These are phyloP conservation scores for Scyliorhinus canicula DNA, from an alignment of 2,797 vertebrate species.

Conservation along the genomic window DNA sequence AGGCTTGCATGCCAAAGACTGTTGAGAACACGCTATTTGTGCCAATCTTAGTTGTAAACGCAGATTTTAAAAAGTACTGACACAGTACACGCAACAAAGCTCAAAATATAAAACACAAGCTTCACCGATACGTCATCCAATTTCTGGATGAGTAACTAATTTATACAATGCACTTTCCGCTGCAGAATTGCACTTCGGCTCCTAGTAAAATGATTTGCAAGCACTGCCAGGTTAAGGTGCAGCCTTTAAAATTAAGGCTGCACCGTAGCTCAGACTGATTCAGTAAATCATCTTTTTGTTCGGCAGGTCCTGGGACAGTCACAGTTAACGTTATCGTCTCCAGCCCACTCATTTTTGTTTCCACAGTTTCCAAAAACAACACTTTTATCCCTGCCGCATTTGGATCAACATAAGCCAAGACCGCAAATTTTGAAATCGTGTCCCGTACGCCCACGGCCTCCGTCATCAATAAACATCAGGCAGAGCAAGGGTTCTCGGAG, in stretches of 20 bases:
- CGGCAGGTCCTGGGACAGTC: no score
- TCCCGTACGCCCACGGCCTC: no score
- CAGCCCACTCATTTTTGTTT: no score
- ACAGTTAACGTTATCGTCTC: not conserved
- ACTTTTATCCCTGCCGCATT: not conserved
- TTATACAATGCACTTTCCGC: not conserved
- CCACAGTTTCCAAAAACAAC: not conserved
- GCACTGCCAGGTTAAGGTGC: not conserved
- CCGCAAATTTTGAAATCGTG: no score
- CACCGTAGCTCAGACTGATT: not conserved
- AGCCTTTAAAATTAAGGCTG: not conserved
- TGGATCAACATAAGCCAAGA: not conserved
- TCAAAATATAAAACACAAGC: not conserved
- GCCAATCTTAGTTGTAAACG: not conserved
- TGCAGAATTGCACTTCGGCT: not conserved
- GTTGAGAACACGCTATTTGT: not conserved
- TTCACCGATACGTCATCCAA: not conserved
- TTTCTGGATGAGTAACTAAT: not conserved
- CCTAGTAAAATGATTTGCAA: not conserved
- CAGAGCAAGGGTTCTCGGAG: no score
- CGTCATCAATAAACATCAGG: no score
- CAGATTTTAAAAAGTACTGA: not conserved
- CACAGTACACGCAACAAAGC: not conserved
- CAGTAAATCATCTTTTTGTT: not conserved
- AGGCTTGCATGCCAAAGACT: not conserved